phyloP scores from a whole-genome alignment of 2,888 invertebrate species.

The Ectemnius cavifrons region DNA sequence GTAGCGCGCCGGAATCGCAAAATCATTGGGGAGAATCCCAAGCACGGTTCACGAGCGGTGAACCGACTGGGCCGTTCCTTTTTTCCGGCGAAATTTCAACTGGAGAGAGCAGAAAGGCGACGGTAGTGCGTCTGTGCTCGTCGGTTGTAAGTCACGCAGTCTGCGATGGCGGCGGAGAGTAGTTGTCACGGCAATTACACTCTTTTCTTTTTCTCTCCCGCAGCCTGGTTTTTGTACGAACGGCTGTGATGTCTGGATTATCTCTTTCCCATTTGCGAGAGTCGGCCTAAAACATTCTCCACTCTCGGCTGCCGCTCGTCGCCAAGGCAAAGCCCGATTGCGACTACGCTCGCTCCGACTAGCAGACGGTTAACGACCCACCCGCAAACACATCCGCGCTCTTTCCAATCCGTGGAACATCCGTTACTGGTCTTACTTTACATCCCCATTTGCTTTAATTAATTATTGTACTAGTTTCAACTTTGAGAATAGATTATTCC shows the following conservation, averaged over 20 bases:
- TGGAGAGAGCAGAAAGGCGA: no score
- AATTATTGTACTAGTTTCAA: no score
- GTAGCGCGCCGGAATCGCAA: neutral
- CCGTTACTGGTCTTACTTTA: neutral
- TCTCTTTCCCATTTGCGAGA: conserved; percentile 6
- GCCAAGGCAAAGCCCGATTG: conserved; percentile 1
- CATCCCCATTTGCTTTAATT: no score
- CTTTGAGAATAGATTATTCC: no score
- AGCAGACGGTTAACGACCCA: neutral
- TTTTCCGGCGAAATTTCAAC: no score
- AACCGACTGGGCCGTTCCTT: neutral
- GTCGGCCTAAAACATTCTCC: conserved; percentile 2
- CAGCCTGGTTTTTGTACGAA: neutral
- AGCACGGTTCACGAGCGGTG: neutral
- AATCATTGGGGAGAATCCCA: neutral
- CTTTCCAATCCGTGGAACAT: neutral
- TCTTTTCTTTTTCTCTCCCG: neutral
- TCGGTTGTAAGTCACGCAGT: no score
- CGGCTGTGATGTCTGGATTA: conserved; percentile 1
- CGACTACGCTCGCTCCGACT: neutral
- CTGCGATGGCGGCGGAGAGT: neutral
- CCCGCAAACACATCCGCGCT: neutral
- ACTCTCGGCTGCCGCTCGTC: neutral
- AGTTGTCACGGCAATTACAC: conserved; percentile 7
- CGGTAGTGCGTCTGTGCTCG: no score